phyloP scores from a whole-genome alignment of 2,888 invertebrate species.

The Dolomedes plantarius region DNA sequence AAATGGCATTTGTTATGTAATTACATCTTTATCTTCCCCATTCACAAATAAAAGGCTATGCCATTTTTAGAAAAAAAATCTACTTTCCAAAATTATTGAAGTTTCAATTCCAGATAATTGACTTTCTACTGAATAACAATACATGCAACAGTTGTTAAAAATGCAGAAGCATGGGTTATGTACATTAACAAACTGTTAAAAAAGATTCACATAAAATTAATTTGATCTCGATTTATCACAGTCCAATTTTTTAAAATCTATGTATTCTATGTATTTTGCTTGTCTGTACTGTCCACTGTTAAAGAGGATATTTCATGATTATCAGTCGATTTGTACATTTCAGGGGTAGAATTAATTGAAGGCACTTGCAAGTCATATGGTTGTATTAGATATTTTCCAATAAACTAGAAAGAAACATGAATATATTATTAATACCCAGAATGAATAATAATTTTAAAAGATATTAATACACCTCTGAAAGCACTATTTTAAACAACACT shows the following conservation, averaged over 20 bases:
- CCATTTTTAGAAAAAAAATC: too few relatives aligned
- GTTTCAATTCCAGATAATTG: too few relatives aligned
- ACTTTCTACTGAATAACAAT: too few relatives aligned
- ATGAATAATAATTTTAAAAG: too few relatives aligned
- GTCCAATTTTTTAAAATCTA: not conserved
- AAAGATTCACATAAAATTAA: not conserved
- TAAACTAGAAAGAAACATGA: constrained; percentile 22
- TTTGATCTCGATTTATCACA: not conserved
- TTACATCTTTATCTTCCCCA: too few relatives aligned
- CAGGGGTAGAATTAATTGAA: constrained; percentile 23
- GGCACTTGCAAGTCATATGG: constrained; percentile 25
- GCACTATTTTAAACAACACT: too few relatives aligned
- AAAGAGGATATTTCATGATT: constrained; percentile 20
- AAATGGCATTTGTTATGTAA: too few relatives aligned
- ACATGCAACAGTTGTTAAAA: too few relatives aligned
- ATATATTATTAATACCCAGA: too few relatives aligned
- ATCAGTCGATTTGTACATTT: constrained; percentile 62
- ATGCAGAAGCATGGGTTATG: not conserved
- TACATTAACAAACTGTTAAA: not conserved
- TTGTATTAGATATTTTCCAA: constrained; percentile 39
- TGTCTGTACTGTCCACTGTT: not conserved
- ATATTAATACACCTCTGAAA: too few relatives aligned
- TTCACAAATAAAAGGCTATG: too few relatives aligned
- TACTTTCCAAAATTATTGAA: too few relatives aligned
- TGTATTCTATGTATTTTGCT: not conserved